Evolutionary conservation across 2,113 vertebrate genomes (phyloP).

Genomic region (Nipponia nippon): DNA sequence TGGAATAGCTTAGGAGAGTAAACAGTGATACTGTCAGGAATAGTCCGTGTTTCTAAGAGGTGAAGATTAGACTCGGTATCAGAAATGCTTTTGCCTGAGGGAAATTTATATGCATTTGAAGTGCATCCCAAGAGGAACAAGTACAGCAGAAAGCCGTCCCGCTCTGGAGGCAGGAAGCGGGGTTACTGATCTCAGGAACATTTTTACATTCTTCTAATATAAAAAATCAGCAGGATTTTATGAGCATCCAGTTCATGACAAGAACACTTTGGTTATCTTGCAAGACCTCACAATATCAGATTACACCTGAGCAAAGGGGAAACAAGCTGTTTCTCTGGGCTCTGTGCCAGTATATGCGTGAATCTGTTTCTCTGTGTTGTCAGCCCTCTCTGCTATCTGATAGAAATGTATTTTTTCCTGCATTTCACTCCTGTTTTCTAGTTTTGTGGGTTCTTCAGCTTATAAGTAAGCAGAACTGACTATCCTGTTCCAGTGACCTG

Average conservation of each 20-base stretch:
- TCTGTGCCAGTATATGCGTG: not conserved
- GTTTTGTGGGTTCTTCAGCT: not conserved
- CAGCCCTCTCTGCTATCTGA: not conserved
- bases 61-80: fast-evolving
- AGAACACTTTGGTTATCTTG: not conserved
- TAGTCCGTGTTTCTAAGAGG: not conserved
- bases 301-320: not conserved
- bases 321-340: not conserved
- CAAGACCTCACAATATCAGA: not conserved
- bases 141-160: not conserved
- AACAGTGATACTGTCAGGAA: not conserved
- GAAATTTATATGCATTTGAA: not conserved
- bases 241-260: not conserved
- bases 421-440: not conserved
- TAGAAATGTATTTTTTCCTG: not conserved
- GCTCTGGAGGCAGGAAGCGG: not conserved
- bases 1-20: not conserved
- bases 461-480: not conserved
- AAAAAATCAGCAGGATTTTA: not conserved
- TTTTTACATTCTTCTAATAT: not conserved
- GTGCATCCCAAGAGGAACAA: not conserved
- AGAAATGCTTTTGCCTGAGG: not conserved
- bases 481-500: not conserved
- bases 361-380: not conserved
- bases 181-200: not conserved